A percentile compares a stretch with the other conserved stretches of the same genome.
phyloP scores from a whole-genome alignment of 2,113 vertebrate species.

The Axis porcinus region DNA sequence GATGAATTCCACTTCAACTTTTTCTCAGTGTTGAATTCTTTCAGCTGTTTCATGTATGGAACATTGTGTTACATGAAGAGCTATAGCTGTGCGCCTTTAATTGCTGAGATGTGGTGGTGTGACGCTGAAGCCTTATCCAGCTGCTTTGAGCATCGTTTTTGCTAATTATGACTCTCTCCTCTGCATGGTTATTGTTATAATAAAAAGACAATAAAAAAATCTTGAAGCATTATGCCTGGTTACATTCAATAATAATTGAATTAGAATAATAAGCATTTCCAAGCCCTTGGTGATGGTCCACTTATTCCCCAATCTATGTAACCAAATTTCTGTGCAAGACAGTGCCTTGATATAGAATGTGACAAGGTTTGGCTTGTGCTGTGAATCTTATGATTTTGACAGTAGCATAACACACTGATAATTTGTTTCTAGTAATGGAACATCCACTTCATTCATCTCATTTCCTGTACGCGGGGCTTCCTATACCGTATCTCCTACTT shows the following conservation, averaged over 20 bases:
- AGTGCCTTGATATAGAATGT: neutral
- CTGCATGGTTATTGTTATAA: neutral
- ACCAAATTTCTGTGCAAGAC: neutral
- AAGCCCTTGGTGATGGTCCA: neutral
- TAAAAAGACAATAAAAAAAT: neutral
- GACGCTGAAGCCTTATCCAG: neutral
- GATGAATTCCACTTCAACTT: neutral
- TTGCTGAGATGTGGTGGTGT: neutral
- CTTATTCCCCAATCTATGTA: neutral
- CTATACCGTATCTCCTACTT: neutral
- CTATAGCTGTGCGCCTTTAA: neutral
- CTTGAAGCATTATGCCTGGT: neutral
- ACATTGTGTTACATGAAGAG: neutral
- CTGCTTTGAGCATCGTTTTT: neutral
- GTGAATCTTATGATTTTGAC: neutral
- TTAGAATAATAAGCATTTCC: neutral
- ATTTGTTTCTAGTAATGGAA: neutral
- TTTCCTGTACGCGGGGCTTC: neutral
- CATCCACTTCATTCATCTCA: neutral
- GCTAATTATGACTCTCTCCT: neutral
- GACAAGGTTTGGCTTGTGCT: neutral
- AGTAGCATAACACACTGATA: neutral
- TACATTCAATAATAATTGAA: neutral
- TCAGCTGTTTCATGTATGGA: neutral
- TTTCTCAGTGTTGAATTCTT: neutral